Evolutionary conservation across 2,797 vertebrate genomes (phyloP), one percentile per base, ranked within the genome.

Genomic region (Scarus forsteni): DNA sequence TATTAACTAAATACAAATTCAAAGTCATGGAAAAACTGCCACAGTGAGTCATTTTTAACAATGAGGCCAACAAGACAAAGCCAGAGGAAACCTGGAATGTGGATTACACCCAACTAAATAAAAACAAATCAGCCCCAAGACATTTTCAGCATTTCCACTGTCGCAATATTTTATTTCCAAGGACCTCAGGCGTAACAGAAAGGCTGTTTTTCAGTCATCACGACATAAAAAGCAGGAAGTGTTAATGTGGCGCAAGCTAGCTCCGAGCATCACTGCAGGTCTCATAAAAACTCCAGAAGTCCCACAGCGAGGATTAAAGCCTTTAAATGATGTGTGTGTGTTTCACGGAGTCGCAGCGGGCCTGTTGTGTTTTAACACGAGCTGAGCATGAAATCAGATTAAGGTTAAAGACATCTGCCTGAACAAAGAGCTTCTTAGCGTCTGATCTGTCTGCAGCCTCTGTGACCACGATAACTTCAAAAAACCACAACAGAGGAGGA

Each of bases 361-460:
- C 18, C 7, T 10, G 38, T 13, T 50, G 12, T 19, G 42, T 48
- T 71, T 64, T 6, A 43, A 40, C 50, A 42, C 1, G 15, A 45
- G 45, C 52, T 2, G 36, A 57, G 45, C 27, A 3, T 1, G 39
- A 19, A 45, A 52, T 59, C 53, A 45, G 1, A 12, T 27, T 36
- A 10, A 59, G 12, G 44, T 42, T 18, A 7, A 49, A 46, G 55
- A 48, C 51, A 51, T 55, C 10, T 43, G 40, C 16, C 38, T 14
- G 48, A 62, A 62, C 60, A 76, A 66, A 70, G 15, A 66, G 49
- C 35, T 62, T 48, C 46, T 43, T 6, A 49, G 34, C 54, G 39
- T 59, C 59, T 62, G 66, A 77, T 75, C 19, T 16, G 38, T 40
- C 55, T 66, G 65, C 74, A 69, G 70, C 48, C 27, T 61, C 60